Percentiles rank a stretch among this genome's conserved stretches.
phyloP scores from a whole-genome alignment of 1,140 invertebrate species.

The Cheumatopsyche charites region DNA sequence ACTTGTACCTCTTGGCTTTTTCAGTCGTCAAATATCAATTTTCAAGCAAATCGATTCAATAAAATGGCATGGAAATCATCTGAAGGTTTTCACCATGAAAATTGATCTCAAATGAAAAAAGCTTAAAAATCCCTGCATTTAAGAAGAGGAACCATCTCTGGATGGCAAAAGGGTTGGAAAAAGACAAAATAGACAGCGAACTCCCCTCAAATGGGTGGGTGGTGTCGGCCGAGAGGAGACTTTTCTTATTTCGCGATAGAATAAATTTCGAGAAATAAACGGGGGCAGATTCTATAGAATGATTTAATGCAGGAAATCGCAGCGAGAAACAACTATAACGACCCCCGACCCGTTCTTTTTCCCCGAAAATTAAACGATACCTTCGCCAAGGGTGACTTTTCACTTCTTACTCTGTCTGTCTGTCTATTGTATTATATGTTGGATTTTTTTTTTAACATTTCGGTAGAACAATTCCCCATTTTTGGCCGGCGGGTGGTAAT shows the following conservation, averaged over 20 bases:
- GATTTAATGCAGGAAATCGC: constrained; percentile 47
- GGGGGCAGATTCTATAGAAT: constrained; percentile 36
- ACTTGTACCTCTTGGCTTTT: too few relatives aligned
- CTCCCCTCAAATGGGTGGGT: not conserved
- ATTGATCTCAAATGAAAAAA: too few relatives aligned
- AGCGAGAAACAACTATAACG: constrained; percentile 39
- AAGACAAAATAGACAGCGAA: constrained; percentile 36
- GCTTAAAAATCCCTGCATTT: too few relatives aligned
- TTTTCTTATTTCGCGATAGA: constrained; percentile 47
- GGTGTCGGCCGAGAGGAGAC: constrained; percentile 22
- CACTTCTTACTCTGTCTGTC: too few relatives aligned
- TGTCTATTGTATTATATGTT: not conserved
- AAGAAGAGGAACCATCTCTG: constrained; percentile 15
- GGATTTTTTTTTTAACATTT: not conserved
- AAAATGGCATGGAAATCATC: too few relatives aligned
- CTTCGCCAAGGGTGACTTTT: not conserved
- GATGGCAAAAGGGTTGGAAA: constrained; percentile 26
- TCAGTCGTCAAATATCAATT: too few relatives aligned
- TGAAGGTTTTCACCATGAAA: too few relatives aligned
- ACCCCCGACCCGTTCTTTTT: constrained; percentile 20
- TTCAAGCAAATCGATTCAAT: too few relatives aligned
- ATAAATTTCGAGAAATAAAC: constrained; percentile 47
- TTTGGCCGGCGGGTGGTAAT: not conserved
- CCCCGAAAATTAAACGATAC: constrained; percentile 25
- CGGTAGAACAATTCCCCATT: constrained; percentile 6